Percentiles rank a stretch among this genome's conserved stretches.
These are phyloP conservation scores for Sprattus sprattus DNA, from an alignment of 2,113 vertebrate species.

Conservation along the genomic window DNA sequence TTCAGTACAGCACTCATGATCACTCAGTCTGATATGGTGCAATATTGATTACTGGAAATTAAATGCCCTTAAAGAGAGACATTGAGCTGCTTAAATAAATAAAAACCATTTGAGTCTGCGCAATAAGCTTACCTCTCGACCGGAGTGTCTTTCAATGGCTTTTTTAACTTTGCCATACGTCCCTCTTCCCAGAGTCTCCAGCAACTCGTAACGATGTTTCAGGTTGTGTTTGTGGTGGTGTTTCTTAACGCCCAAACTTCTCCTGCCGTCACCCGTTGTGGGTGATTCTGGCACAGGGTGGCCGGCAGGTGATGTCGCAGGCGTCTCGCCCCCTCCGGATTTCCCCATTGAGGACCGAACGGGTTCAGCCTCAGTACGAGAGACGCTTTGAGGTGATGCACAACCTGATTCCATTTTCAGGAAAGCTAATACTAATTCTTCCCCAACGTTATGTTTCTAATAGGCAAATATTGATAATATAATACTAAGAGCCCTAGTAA, in stretches of 20 bases:
- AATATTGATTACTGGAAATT: not conserved
- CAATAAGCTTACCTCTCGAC: conserved; percentile 86
- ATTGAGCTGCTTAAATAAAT: conserved; percentile 3
- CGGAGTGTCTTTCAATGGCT: conserved; percentile 92
- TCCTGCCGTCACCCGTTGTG: conserved; percentile 57
- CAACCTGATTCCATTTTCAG: conserved; percentile 68
- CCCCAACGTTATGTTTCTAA: conserved; percentile 61
- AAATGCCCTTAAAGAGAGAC: not conserved
- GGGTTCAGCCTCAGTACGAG: conserved; percentile 51
- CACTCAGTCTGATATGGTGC: not conserved
- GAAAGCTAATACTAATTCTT: conserved; percentile 44
- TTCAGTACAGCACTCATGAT: not conserved
- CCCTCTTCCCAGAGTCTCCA: conserved; percentile 94
- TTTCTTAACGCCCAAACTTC: conserved; percentile 86
- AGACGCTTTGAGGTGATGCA: conserved; percentile 58
- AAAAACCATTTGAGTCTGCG: not conserved
- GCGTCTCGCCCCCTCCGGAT: conserved; percentile 44
- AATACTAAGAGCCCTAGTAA: conserved; percentile 69
- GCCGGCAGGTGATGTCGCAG: conserved; percentile 43
- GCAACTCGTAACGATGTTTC: conserved; percentile 96
- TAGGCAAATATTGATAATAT: conserved; percentile 64
- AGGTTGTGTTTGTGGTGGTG: conserved; percentile 98
- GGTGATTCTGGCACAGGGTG: conserved; percentile 50
- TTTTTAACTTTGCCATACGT: conserved; percentile 98
- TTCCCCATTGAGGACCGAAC: conserved; percentile 47